Percentiles rank a stretch among this genome's conserved stretches.
phyloP scores from a whole-genome alignment of 2,113 vertebrate genomes.

The Rhea americana region DNA sequence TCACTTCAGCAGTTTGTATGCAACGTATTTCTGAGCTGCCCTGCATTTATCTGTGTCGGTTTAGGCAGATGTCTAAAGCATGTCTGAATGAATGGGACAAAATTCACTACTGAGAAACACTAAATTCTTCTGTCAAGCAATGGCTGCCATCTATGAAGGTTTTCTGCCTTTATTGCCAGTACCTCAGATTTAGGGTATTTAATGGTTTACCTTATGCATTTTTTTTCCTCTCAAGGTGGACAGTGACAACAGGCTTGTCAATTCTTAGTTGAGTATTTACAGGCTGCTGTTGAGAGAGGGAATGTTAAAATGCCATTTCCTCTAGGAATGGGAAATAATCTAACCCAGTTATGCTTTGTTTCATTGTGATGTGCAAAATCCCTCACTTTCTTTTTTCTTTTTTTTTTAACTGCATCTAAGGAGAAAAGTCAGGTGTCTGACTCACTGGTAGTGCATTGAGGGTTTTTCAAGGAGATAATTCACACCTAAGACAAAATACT shows the following conservation, averaged over 20 bases:
- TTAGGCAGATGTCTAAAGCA: neutral
- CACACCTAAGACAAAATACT: neutral
- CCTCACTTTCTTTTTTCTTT: neutral
- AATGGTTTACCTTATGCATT: neutral
- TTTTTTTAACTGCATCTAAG: accelerated
- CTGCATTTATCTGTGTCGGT: neutral
- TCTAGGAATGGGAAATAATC: neutral
- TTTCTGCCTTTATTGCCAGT: neutral
- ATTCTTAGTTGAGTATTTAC: neutral
- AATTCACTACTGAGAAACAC: neutral
- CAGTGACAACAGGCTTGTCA: neutral
- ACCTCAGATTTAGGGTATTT: neutral
- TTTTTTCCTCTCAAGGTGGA: neutral
- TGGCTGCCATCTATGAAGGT: neutral
- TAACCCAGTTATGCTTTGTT: neutral
- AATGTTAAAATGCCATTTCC: neutral
- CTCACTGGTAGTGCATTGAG: neutral
- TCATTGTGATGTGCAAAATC: neutral
- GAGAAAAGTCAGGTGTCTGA: neutral
- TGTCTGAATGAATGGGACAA: neutral
- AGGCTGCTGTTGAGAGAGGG: neutral
- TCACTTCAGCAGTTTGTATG: neutral
- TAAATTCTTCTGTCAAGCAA: neutral
- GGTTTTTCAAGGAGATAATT: neutral
- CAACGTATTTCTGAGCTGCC: neutral